A percentile compares a stretch with the other conserved stretches of the same genome.
Evolutionary conservation across 2,797 vertebrate species (phyloP).

Genomic region (Leucoraja ocellata): DNA sequence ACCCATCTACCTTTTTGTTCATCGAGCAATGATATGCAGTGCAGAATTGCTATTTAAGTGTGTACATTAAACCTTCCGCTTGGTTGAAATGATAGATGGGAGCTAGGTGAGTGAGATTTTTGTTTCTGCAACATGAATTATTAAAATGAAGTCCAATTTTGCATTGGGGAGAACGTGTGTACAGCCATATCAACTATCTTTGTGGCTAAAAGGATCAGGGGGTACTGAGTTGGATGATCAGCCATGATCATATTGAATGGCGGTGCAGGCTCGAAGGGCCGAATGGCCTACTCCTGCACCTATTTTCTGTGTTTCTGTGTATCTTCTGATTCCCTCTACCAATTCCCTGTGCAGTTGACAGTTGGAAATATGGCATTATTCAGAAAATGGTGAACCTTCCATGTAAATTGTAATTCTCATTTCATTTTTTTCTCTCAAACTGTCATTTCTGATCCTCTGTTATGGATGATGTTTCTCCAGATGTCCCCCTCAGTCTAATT

Average conservation of each 20-base stretch:
- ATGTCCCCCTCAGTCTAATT: too few relatives aligned
- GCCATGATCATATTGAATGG: too few relatives aligned
- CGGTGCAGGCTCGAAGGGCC: too few relatives aligned
- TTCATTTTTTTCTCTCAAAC: too few relatives aligned
- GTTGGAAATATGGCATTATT: neutral
- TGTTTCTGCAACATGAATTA: neutral
- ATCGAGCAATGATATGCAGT: neutral
- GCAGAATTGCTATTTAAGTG: neutral
- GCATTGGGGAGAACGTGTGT: neutral
- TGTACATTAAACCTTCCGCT: neutral
- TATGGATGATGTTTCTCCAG: too few relatives aligned
- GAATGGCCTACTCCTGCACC: too few relatives aligned
- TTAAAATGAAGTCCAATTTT: neutral
- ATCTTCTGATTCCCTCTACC: neutral
- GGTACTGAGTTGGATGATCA: too few relatives aligned
- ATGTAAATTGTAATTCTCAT: neutral
- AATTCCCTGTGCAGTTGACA: neutral
- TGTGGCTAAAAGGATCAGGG: too few relatives aligned
- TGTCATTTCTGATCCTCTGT: too few relatives aligned
- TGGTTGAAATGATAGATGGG: neutral
- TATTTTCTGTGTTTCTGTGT: too few relatives aligned
- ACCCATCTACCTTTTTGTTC: too few relatives aligned
- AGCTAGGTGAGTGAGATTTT: neutral
- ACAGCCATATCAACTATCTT: neutral
- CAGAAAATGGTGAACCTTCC: neutral